Percentiles rank a stretch among this genome's conserved stretches.
These are phyloP conservation scores for Colletes collaris DNA, from an alignment of 2,888 invertebrate species.

Conservation along the genomic window DNA sequence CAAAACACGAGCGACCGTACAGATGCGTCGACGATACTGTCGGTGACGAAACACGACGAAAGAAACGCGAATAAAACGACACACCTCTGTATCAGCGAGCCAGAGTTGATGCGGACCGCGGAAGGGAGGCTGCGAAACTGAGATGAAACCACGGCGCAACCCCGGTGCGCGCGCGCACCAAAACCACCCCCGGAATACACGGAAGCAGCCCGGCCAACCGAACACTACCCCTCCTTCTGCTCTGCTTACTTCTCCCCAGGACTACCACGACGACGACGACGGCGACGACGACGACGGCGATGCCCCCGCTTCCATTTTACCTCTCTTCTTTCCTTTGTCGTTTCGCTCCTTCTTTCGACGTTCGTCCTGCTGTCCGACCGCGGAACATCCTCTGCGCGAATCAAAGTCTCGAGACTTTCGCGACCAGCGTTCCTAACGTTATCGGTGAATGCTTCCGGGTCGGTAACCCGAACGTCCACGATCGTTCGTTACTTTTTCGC, in stretches of 20 bases:
- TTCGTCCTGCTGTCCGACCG: conserved; percentile 10
- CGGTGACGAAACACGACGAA: conserved; percentile 10
- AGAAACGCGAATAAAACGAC: conserved; percentile 64
- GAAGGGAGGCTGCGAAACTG: conserved; percentile 82
- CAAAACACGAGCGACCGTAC: too few relatives aligned
- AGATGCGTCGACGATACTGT: background rate
- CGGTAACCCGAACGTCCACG: background rate
- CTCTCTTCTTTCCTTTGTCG: conserved; percentile 36
- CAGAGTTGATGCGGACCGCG: conserved; percentile 77
- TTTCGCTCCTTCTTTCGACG: conserved; percentile 5
- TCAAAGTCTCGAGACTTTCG: background rate
- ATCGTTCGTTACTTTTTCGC: background rate
- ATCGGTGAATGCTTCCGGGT: conserved; percentile 12
- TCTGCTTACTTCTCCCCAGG: conserved; percentile 52
- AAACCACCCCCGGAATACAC: conserved; percentile 76
- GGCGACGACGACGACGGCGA: conserved; percentile 24
- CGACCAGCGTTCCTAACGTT: too few relatives aligned
- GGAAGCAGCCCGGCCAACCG: conserved; percentile 75
- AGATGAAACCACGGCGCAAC: conserved; percentile 77
- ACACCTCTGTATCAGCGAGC: conserved; percentile 73
- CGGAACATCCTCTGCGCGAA: conserved; percentile 14
- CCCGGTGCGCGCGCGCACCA: conserved; percentile 76
- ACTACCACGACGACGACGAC: conserved; percentile 41
- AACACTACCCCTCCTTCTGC: conserved; percentile 60
- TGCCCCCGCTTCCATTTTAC: conserved; percentile 48